These are phyloP conservation scores for Apocheima hispidaria DNA, from an alignment of 2,888 invertebrate genomes.

Conservation along the genomic window DNA sequence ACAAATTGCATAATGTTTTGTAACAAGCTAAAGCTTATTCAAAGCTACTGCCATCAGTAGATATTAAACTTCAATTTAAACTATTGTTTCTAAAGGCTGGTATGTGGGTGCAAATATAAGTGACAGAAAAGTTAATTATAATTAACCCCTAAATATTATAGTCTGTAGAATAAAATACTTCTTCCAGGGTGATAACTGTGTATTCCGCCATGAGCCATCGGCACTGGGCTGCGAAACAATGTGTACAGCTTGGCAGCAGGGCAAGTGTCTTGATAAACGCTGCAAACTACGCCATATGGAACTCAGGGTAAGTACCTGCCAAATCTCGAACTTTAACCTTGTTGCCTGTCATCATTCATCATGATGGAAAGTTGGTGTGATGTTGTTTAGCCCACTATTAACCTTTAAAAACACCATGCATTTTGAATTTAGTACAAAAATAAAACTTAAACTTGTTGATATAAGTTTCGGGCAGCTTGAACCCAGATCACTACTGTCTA, in stretches of 20 bases:
- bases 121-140: background rate
- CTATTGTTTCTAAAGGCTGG: background rate
- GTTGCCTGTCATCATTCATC: background rate
- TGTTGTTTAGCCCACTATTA: too few relatives aligned
- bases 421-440: too few relatives aligned
- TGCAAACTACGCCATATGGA: slow-evolving; percentile 96
- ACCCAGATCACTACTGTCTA: too few relatives aligned
- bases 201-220: slow-evolving; percentile 93
- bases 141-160: background rate
- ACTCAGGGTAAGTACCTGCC: slow-evolving; percentile 86
- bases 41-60: background rate
- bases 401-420: too few relatives aligned
- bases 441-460: too few relatives aligned
- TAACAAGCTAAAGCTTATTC: background rate
- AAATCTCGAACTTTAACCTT: background rate
- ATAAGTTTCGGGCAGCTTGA: too few relatives aligned
- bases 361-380: too few relatives aligned
- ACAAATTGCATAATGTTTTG: slow-evolving; percentile 8
- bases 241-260: slow-evolving; percentile 93
- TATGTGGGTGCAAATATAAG: background rate
- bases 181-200: slow-evolving; percentile 91
- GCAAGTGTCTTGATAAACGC: slow-evolving; percentile 91
- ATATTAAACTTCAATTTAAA: background rate
- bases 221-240: slow-evolving; percentile 93
- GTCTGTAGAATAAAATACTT: background rate